A percentile compares a stretch with the other conserved stretches of the same genome.
Evolutionary conservation across 2,113 vertebrate genomes (phyloP).

Genomic region (Callipepla squamata): DNA sequence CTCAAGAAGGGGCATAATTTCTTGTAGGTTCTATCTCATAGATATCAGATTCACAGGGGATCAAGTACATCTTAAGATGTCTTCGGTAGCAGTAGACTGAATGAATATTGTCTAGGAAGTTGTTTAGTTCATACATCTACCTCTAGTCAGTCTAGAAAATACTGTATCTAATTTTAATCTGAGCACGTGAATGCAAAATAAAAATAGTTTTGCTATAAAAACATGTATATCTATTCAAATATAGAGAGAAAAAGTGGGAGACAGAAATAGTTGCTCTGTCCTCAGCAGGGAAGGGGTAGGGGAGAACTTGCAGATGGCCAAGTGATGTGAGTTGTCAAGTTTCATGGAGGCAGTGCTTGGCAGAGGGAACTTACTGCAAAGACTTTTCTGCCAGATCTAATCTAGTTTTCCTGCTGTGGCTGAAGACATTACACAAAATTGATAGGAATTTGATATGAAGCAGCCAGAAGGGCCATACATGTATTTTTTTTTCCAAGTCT

Average conservation of each 20-base stretch:
- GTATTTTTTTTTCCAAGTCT: not conserved
- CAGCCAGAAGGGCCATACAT: not conserved
- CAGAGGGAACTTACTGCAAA: constrained; percentile 7
- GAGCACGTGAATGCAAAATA: not conserved
- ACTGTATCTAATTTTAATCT: not conserved
- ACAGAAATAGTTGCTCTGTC: not conserved
- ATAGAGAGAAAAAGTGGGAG: not conserved
- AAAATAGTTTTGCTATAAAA: not conserved
- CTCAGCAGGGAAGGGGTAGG: not conserved
- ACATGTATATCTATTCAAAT: not conserved
- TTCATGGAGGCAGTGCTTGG: not conserved
- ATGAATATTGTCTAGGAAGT: not conserved
- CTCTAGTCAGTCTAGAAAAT: not conserved
- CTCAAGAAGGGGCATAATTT: not conserved
- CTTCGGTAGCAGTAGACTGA: not conserved
- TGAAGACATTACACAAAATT: constrained; percentile 29
- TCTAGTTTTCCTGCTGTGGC: not conserved
- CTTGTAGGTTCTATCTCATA: not conserved
- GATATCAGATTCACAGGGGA: not conserved
- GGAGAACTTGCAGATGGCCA: not conserved
- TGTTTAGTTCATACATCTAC: not conserved
- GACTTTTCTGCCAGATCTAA: constrained; percentile 1
- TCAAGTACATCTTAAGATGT: not conserved
- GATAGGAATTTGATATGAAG: constrained; percentile 22
- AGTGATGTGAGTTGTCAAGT: not conserved